These are phyloP conservation scores for Drosophila dunni DNA, from an alignment of 1,140 invertebrate genomes.

Conservation along the genomic window DNA sequence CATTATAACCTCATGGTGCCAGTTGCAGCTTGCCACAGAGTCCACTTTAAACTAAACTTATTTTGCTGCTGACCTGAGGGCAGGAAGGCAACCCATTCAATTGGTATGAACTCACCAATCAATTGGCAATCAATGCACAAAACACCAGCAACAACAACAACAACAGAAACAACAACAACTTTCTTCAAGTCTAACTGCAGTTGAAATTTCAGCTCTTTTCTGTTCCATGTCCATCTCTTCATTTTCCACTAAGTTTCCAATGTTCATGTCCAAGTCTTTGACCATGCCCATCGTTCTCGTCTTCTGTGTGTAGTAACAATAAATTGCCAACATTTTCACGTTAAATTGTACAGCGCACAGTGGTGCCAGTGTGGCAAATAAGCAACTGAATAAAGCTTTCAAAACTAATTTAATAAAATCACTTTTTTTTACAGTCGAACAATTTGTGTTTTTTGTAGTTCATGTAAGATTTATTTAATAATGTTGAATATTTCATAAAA, in stretches of 20 bases:
- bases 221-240: neutral
- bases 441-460: no score
- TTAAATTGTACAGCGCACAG: slow-evolving; percentile 17
- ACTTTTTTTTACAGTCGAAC: no score
- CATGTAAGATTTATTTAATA: no score
- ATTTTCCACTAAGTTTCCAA: neutral
- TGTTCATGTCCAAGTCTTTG: neutral
- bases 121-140: slow-evolving; percentile 69
- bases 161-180: slow-evolving; percentile 18
- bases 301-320: slow-evolving; percentile 52
- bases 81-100: slow-evolving; percentile 10
- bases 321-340: slow-evolving; percentile 63
- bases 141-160: slow-evolving; percentile 15
- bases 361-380: neutral
- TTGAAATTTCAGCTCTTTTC: neutral
- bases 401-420: no score
- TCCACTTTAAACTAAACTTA: slow-evolving; percentile 20
- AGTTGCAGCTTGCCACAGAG: slow-evolving; percentile 1
- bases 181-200: slow-evolving; percentile 1
- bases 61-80: neutral
- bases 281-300: slow-evolving; percentile 6
- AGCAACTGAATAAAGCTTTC: no score
- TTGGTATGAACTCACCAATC: slow-evolving; percentile 48
- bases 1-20: no score
- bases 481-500: no score